Evolutionary conservation across 1,140 invertebrate genomes (phyloP), one percentile per base, ranked within the genome.

Genomic region (Palaemon carinicauda): DNA sequence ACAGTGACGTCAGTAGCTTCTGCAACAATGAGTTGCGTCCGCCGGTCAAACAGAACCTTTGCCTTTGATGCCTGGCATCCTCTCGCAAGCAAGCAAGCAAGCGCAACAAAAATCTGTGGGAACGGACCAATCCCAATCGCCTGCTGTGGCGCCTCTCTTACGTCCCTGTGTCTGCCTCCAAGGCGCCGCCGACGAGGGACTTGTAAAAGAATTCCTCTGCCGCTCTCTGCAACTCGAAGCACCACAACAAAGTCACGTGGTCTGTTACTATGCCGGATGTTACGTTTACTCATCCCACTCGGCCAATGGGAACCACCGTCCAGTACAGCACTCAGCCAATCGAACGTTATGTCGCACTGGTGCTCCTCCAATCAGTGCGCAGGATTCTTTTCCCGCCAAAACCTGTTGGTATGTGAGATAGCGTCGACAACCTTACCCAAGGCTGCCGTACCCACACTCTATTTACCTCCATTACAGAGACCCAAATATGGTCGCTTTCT

Each of bases 221-320:
- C 12, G 41, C 41, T 41, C 41, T 41, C 82, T 85, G 75, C 82
- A 85, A 79, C 82, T 75, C 71, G 51, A 29, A 41, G 50, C 82
- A 65, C 74, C 74, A 79, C 56, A 73, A 51, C 78, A 78, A 79
- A 60, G 78, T 85, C 82, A 79, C 82, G 82, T 84, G 82, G 74
- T 85, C 82, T 85, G 82, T 85, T 85, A 85, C 82, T 85, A 85
- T 85, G 82, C 74, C 82, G 82, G 82, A 85, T 85, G 60, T 85
- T 85, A 71, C 82, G 82, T 53, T 85, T 78, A 83, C 82, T 77
- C 33, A 65, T 60, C 74, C 19, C 75, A 12, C 19, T 33, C 74
- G 29, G 52, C 80, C 80, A 82, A 82, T 82, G 50, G 65, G 19
- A 69, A 71, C 4, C 29, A 51, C 15, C 14, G 50, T 65, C 56